Evolutionary conservation across 2,113 vertebrate species (phyloP).

Genomic region (Ctenodactylus gundi): DNA sequence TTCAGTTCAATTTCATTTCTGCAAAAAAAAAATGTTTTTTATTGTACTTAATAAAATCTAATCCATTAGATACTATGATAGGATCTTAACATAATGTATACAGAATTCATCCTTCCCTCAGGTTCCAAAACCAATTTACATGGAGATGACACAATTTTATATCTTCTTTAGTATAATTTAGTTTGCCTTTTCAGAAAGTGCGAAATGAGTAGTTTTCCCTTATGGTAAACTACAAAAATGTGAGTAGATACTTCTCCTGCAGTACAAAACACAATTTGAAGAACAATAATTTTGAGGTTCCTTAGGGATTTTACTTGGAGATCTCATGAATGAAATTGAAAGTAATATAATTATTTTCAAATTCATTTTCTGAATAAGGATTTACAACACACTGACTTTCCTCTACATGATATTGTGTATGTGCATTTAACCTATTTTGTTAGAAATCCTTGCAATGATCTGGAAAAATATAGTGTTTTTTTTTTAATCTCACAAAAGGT

Average conservation of each 20-base stretch:
- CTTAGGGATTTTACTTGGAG: not conserved
- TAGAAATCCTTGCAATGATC: not conserved
- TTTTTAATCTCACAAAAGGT: not conserved
- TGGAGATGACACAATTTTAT: conserved; percentile 88
- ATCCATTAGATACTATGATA: conserved; percentile 84
- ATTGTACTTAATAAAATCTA: conserved; percentile 88
- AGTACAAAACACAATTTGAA: conserved; percentile 31
- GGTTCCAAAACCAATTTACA: conserved; percentile 88
- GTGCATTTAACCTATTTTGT: not conserved
- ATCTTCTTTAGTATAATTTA: conserved; percentile 85
- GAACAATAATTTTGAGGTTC: not conserved
- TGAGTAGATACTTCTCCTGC: conserved; percentile 29
- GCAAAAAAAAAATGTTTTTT: conserved; percentile 78
- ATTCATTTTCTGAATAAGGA: conserved; percentile 32
- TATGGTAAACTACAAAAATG: conserved; percentile 56
- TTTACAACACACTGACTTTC: not conserved
- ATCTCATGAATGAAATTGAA: not conserved
- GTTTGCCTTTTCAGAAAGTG: conserved; percentile 83
- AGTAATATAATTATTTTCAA: conserved; percentile 8
- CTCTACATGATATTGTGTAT: not conserved
- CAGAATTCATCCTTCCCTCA: conserved; percentile 81
- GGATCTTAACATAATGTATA: conserved; percentile 82
- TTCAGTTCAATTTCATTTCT: conserved; percentile 83
- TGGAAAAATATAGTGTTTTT: not conserved
- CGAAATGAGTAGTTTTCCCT: conserved; percentile 75